Evolutionary conservation across 2,113 vertebrate species (phyloP).

Genomic region (Nesogale talazaci): DNA sequence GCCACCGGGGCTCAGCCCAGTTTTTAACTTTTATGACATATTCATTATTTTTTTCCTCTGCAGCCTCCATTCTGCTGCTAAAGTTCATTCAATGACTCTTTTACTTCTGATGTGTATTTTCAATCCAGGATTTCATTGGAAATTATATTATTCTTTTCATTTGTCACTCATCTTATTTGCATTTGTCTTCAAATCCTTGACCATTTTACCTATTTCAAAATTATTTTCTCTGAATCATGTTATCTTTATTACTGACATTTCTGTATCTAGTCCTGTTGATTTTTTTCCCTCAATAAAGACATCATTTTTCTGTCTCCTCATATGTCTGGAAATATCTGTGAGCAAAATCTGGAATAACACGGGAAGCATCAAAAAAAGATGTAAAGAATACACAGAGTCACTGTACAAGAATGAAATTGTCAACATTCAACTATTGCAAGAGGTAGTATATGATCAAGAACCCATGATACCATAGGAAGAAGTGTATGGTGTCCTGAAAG

Average conservation of each 20-base stretch:
- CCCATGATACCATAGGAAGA: too few species aligned
- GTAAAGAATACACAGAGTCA: too few species aligned
- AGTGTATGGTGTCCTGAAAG: too few species aligned
- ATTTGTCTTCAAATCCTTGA: background rate
- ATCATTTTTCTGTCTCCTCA: background rate
- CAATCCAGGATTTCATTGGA: background rate
- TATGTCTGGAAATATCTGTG: background rate
- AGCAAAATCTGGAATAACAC: too few species aligned
- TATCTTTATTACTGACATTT: background rate
- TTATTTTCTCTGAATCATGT: background rate
- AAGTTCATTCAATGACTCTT: background rate
- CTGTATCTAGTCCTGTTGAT: background rate
- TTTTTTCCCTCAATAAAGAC: background rate
- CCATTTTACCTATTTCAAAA: background rate
- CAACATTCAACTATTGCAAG: too few species aligned
- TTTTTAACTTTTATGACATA: background rate
- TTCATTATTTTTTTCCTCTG: background rate
- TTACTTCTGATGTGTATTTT: background rate
- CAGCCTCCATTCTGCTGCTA: background rate
- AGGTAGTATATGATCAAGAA: too few species aligned
- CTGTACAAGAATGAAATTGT: too few species aligned
- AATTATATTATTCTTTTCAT: background rate
- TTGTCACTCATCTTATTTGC: background rate
- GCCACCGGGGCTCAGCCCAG: too few species aligned
- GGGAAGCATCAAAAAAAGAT: too few species aligned